Conservation (phyloP, 2,888 invertebrate genomes). For the Apodemia duryi region DNA sequence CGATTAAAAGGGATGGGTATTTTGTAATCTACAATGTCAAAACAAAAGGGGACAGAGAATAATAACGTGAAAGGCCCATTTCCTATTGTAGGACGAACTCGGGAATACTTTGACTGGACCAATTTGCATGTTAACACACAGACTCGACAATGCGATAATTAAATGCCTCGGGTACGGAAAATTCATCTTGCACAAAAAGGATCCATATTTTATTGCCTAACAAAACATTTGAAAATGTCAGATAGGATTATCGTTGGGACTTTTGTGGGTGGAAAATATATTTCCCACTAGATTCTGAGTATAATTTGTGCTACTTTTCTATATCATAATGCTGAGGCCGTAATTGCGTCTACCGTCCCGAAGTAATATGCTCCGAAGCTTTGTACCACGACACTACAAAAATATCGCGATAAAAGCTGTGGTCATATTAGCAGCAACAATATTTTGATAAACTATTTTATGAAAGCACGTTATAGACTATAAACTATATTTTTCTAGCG, state of each 20-base stretch:
- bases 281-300: neutral
- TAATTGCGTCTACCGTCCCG: too few relatives aligned
- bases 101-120: constrained; percentile 58
- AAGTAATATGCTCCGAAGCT: too few relatives aligned
- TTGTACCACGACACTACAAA: too few relatives aligned
- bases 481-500: too few relatives aligned
- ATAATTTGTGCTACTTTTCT: neutral
- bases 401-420: too few relatives aligned
- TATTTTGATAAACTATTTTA: too few relatives aligned
- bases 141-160: constrained; percentile 51
- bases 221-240: constrained; percentile 14
- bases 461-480: too few relatives aligned
- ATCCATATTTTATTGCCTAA: constrained; percentile 15
- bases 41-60: constrained; percentile 63
- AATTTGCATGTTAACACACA: constrained; percentile 71
- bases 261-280: constrained; percentile 1
- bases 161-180: constrained; percentile 42
- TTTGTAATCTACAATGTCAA: constrained; percentile 53
- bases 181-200: constrained; percentile 13
- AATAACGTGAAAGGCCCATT: constrained; percentile 64
- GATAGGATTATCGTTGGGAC: constrained; percentile 6
- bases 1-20: constrained; percentile 51
- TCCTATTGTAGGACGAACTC: constrained; percentile 54
- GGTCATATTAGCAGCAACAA: too few relatives aligned
- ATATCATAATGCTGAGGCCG: too few relatives aligned